Evolutionary conservation across 1,140 invertebrate genomes (phyloP).

Genomic region (Palaemon carinicauda): DNA sequence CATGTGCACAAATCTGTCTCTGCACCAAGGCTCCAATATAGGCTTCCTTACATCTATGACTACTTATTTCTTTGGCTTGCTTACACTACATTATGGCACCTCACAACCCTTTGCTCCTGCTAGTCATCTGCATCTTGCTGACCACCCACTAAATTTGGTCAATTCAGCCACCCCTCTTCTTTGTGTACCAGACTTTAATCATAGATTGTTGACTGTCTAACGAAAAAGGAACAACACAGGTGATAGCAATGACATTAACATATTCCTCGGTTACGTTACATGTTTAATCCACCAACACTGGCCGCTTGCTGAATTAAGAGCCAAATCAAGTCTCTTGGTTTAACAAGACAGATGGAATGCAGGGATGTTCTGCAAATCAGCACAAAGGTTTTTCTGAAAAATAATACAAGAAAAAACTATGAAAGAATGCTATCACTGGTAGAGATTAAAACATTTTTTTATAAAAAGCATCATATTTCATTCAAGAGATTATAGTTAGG

Average conservation of each 20-base stretch:
- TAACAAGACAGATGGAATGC: slow-evolving; percentile 11
- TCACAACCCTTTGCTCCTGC: slow-evolving; percentile 45
- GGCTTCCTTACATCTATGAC: slow-evolving; percentile 55
- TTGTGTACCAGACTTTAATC: neutral
- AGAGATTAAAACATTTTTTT: neutral
- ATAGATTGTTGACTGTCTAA: neutral
- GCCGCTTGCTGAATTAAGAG: neutral
- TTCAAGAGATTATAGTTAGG: too few species aligned
- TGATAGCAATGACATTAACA: neutral
- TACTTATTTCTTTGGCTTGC: slow-evolving; percentile 56
- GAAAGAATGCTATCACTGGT: neutral
- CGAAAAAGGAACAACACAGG: slow-evolving; percentile 12
- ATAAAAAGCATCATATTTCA: too few species aligned
- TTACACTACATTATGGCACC: slow-evolving; percentile 53
- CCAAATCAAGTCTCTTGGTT: neutral
- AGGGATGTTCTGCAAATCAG: neutral
- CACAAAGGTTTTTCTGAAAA: slow-evolving; percentile 33
- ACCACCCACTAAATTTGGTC: neutral
- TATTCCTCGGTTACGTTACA: neutral
- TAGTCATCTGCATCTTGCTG: neutral
- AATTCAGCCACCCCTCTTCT: neutral
- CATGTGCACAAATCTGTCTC: slow-evolving; percentile 14
- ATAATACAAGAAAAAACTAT: neutral
- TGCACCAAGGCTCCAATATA: slow-evolving; percentile 46
- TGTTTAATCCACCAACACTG: neutral